Evolutionary conservation across 2,888 invertebrate species (phyloP).

Genomic region (Tiphia femorata): DNA sequence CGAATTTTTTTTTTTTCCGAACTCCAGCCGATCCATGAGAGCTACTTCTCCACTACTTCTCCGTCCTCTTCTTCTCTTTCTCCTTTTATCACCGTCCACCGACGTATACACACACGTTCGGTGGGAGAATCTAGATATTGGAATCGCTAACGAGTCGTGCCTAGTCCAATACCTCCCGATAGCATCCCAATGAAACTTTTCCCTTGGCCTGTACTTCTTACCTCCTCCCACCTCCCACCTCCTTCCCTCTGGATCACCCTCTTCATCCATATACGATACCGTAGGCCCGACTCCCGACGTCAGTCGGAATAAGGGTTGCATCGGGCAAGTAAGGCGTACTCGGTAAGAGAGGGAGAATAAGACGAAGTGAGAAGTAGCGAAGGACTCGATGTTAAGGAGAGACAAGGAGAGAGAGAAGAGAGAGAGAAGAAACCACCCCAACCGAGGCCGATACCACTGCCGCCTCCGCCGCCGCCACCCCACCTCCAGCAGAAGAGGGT

Average conservation of each 20-base stretch:
- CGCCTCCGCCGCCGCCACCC: conserved; percentile 42
- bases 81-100: too few relatives aligned
- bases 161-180: too few relatives aligned
- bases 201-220: conserved; percentile 43
- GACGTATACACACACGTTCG: too few relatives aligned
- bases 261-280: conserved; percentile 41
- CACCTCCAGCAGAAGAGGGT: conserved; percentile 49
- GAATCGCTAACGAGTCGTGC: too few relatives aligned
- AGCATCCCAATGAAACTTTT: too few relatives aligned
- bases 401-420: conserved; percentile 1
- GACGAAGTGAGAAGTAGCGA: background rate
- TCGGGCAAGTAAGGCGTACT: conserved; percentile 58
- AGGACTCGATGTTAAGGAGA: too few relatives aligned
- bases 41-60: too few relatives aligned
- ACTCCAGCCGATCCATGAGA: background rate
- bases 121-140: too few relatives aligned
- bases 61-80: too few relatives aligned
- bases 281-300: conserved; percentile 47
- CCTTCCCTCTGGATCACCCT: conserved; percentile 16
- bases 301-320: conserved; percentile 64
- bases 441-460: conserved; percentile 29
- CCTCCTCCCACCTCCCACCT: conserved; percentile 23
- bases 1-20: background rate
- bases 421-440: conserved; percentile 46
- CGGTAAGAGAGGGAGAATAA: conserved; percentile 16